Base-by-base conservation (phyloP, 2,888 invertebrate species). In the Oscheius sp. region DNA sequence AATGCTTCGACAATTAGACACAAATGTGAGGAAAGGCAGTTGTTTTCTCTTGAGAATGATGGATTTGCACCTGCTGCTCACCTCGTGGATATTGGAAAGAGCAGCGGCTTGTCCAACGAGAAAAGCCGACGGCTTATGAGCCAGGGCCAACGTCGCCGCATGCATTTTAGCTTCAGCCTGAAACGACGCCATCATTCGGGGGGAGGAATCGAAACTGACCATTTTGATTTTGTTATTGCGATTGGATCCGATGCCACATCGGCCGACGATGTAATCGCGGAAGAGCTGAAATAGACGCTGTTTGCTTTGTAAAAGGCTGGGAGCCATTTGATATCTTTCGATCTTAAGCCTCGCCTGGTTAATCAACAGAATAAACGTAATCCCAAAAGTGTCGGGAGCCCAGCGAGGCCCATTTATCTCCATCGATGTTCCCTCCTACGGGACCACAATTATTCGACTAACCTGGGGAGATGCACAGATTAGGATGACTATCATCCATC, bases 391-490 rank as follows among this genome's bases (percentile, higher is more conserved):
- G 35, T 35, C 35, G 35, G 9, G 35, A 35, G 35, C 23, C 52
- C n/a, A 46, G 21, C n/a, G n/a, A 7, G 46, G 16, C 27, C 69
- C 53, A 55, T 69, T 69, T 56, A 55, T 69, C 43, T 55, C 55
- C 53, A 69, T 63, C 35, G 35, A 35, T 35, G 9, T 35, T 35
- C 35, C 35, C 35, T 43, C 63, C 69, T 23, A 29, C 29, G 69
- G 56, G 25, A 49, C 45, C 52, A 21, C 63, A 64, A 64, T 64
- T 64, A 64, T 59, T 21, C 29, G 3, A 35, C 35, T 27, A 18
- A 55, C 87, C 77, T 87, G 85, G 13, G 87, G 87, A 23, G 86
- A 81, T 9, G 87, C 87, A 76, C 87, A 87, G 45, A 87, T 77
- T 23, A 84, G 73, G 58, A 87, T 83, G 58, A 87, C 84, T 52